A percentile compares a stretch with the other conserved stretches of the same genome.
phyloP scores from a whole-genome alignment of 2,797 vertebrate species.

The Poliocrania exsul region DNA sequence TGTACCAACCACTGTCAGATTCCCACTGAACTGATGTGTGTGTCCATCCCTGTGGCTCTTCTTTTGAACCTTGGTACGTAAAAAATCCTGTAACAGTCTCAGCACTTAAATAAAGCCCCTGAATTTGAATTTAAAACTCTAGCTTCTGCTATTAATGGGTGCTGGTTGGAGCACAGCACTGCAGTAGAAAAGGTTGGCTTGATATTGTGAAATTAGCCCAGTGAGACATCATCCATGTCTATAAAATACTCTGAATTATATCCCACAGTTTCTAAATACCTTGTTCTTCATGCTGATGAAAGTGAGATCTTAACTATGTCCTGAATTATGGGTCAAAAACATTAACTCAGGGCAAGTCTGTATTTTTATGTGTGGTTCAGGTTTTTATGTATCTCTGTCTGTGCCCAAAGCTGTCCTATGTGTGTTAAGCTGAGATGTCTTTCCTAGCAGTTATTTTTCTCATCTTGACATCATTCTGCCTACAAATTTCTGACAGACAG shows the following conservation, averaged over 20 bases:
- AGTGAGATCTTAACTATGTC: not conserved
- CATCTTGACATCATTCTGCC: not conserved
- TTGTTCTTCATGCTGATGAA: not conserved
- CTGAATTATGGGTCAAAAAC: not conserved
- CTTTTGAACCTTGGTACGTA: not conserved
- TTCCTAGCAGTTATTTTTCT: not conserved
- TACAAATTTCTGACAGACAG: not conserved
- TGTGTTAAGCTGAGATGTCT: not conserved
- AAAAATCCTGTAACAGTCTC: not conserved
- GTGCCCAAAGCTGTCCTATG: not conserved
- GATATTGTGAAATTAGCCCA: not conserved
- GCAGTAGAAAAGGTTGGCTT: not conserved
- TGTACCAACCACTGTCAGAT: not conserved
- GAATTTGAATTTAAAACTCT: not conserved
- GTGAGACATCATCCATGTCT: not conserved
- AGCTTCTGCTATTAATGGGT: not conserved
- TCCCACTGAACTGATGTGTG: not conserved
- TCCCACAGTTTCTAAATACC: not conserved
- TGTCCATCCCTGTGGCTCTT: not conserved
- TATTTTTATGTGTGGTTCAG: not conserved
- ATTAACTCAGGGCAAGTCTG: rapidly evolving
- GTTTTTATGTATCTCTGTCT: not conserved
- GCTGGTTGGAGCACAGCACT: not conserved
- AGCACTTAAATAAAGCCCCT: not conserved
- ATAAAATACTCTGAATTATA: not conserved